Conservation (phyloP, 2,113 vertebrate genomes). For the Pelvicachromis taeniatus region DNA sequence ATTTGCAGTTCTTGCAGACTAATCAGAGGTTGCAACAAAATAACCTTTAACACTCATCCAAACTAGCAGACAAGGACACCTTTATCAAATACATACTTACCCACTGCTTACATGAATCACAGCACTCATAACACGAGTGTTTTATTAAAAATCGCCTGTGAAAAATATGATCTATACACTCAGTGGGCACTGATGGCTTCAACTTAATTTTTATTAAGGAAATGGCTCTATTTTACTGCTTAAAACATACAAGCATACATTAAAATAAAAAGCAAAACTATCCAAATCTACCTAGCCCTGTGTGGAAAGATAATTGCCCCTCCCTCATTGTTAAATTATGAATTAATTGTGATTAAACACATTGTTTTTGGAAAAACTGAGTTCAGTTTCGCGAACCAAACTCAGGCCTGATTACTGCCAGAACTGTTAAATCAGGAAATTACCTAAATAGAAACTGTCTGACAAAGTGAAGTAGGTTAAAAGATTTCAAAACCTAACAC, state of each 20-base stretch:
- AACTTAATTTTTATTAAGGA: not conserved
- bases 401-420: not conserved
- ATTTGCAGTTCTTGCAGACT: not conserved
- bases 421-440: not conserved
- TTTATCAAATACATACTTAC: not conserved
- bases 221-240: not conserved
- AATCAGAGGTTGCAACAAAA: not conserved
- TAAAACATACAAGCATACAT: not conserved
- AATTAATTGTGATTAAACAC: not conserved
- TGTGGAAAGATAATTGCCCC: too few relatives aligned
- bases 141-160: not conserved
- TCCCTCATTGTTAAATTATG: not conserved
- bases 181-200: not conserved
- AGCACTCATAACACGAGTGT: not conserved
- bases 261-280: not conserved
- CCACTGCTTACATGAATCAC: not conserved
- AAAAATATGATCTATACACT: not conserved
- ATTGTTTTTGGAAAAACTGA: not conserved
- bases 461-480: not conserved
- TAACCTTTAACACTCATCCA: not conserved
- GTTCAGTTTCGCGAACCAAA: not conserved
- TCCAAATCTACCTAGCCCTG: not conserved
- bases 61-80: not conserved
- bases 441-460: not conserved
- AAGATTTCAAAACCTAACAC: rapidly evolving